phyloP scores from a whole-genome alignment of 2,888 invertebrate species.

The Temnothorax rugatulus region DNA sequence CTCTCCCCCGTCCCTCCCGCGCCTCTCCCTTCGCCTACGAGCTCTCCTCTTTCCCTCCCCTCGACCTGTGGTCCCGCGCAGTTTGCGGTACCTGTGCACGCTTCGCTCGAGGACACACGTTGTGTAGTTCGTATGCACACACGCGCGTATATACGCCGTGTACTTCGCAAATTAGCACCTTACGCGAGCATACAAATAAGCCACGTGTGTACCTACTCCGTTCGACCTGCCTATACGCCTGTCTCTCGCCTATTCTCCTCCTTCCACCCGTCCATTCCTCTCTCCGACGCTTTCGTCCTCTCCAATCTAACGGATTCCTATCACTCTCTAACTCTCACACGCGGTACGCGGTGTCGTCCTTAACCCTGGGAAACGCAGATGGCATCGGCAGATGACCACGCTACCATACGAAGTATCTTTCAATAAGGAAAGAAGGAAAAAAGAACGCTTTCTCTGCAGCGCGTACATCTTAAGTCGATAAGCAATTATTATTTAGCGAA shows the following conservation, averaged over 20 bases:
- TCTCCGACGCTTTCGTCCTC: slow-evolving; percentile 9
- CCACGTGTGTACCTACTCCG: slow-evolving; percentile 61
- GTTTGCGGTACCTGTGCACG: slow-evolving; percentile 58
- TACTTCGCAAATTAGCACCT: slow-evolving; percentile 78
- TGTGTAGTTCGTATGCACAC: slow-evolving; percentile 58
- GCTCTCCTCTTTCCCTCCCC: slow-evolving; percentile 1
- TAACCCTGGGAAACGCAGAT: slow-evolving; percentile 28
- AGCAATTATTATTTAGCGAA: slow-evolving; percentile 13
- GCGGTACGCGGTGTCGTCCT: slow-evolving; percentile 4
- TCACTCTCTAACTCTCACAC: slow-evolving; percentile 50
- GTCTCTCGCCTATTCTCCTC: slow-evolving; percentile 15
- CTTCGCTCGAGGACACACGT: slow-evolving; percentile 59
- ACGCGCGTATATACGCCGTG: slow-evolving; percentile 63
- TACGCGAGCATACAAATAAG: slow-evolving; percentile 76
- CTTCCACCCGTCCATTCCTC: neutral
- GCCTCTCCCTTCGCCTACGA: neutral
- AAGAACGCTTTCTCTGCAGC: slow-evolving; percentile 17
- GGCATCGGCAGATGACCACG: slow-evolving; percentile 21
- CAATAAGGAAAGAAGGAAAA: neutral
- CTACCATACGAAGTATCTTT: neutral
- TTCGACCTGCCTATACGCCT: slow-evolving; percentile 36
- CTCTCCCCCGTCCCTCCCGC: slow-evolving; percentile 34
- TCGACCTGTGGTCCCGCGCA: slow-evolving; percentile 26
- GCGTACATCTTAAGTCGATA: neutral
- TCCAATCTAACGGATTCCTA: slow-evolving; percentile 49